Evolutionary conservation across 2,797 vertebrate species (phyloP).

Genomic region (Hirundo rustica): DNA sequence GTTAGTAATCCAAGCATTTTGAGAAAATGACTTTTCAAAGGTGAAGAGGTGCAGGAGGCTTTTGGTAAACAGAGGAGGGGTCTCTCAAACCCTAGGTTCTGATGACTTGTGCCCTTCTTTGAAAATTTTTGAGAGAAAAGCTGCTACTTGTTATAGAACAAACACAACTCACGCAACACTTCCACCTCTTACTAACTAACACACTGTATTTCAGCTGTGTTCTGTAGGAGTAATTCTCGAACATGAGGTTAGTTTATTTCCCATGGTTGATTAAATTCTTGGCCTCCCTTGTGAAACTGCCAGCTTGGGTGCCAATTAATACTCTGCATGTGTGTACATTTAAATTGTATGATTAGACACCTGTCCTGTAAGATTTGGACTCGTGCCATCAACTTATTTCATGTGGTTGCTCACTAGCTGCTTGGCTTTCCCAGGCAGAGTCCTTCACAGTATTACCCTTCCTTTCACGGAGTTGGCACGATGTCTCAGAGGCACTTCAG

Average conservation of each 20-base stretch:
- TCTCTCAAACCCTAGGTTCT: neutral
- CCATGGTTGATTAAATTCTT: conserved; percentile 72
- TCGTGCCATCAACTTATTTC: conserved; percentile 3
- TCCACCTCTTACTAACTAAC: neutral
- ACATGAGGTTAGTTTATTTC: conserved; percentile 42
- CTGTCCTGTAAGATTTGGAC: conserved; percentile 47
- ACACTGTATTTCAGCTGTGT: neutral
- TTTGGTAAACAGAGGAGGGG: neutral
- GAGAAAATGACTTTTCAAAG: neutral
- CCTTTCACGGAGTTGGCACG: neutral
- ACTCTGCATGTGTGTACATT: conserved; percentile 26
- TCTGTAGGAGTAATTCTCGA: conserved; percentile 7
- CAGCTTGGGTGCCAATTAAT: conserved; percentile 51
- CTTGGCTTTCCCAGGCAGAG: neutral
- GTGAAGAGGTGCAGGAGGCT: neutral
- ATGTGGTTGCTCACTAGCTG: neutral
- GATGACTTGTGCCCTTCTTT: neutral
- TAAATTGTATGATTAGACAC: conserved; percentile 55
- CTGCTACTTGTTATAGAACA: neutral
- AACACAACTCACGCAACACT: neutral
- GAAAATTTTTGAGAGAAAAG: neutral
- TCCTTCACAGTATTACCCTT: neutral
- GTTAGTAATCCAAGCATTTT: neutral
- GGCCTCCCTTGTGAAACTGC: conserved; percentile 74
- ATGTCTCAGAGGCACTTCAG: neutral